Evolutionary conservation across 2,113 vertebrate species (phyloP), one percentile per base, ranked within the genome.

Genomic region (Atractosteus spatula): DNA sequence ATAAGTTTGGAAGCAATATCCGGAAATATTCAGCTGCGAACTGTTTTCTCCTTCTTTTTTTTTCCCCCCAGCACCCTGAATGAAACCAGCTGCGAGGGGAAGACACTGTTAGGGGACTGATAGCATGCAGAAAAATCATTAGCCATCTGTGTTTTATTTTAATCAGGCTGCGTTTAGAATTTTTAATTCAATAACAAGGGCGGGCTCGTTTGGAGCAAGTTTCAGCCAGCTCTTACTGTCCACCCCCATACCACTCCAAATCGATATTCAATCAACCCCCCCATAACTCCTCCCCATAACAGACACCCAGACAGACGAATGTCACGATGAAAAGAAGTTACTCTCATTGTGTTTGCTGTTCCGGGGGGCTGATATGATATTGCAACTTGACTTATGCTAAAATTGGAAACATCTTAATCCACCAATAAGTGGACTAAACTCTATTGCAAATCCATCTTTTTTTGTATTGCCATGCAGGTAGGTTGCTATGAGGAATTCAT

Each of bases 21-120:
- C 29, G 86, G 87, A 89, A 87, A 87, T 89, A 86, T 88, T 88
- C 85, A 86, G 79, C 45, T 16, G 81, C 71, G 79, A 77, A 82
- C 80, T 80, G 80, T 82, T 82, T 83, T 79, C 82, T 83, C 82
- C 69, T 75, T 41, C n/a, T 43, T 29, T 3, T 41, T 44, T 43
- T 29, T 3, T 2, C 47, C 10, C n/a, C n/a, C 14, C 47, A 1
- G 43, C 64, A 66, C 64, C 64, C n/a, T 68, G 43, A 89, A 80
- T 85, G 82, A 85, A 86, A 83, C 77, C 88, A 87, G 86, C 86
- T 88, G 85, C 80, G 77, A 70, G 71, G 73, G 77, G 69, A 79
- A 73, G 77, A 82, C 82, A 61, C 72, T 43, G 80, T 84, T 81
- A 81, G 79, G 79, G 77, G 86, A 64, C 82, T 74, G 77, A 84